phyloP scores from a whole-genome alignment of 2,888 invertebrate species.

The Diadegma fenestrale region DNA sequence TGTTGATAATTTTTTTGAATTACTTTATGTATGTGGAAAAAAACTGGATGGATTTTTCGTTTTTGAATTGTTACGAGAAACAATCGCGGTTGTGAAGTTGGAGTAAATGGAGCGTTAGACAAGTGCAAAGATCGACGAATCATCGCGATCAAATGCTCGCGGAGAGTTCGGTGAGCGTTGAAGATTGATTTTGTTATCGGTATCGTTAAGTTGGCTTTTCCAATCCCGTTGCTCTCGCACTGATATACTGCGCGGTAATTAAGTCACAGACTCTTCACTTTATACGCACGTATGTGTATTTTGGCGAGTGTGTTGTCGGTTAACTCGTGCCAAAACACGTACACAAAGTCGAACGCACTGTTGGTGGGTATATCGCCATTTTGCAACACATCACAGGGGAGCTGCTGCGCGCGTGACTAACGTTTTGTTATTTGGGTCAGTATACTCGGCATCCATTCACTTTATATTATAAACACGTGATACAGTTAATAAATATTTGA shows the following conservation, averaged over 20 bases:
- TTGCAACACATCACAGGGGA: slow-evolving; percentile 23
- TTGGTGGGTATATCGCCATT: slow-evolving; percentile 16
- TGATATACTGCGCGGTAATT: slow-evolving; percentile 62
- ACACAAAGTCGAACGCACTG: neutral
- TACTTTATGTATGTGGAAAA: neutral
- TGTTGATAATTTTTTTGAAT: neutral
- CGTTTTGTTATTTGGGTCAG: slow-evolving; percentile 51
- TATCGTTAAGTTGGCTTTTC: slow-evolving; percentile 63
- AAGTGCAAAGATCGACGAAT: slow-evolving; percentile 10
- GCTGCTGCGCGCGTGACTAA: slow-evolving; percentile 52
- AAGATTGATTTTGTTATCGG: slow-evolving; percentile 70
- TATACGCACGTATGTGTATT: slow-evolving; percentile 13
- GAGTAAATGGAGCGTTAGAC: neutral
- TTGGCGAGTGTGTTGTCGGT: slow-evolving; percentile 31
- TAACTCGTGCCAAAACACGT: slow-evolving; percentile 28
- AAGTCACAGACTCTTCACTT: slow-evolving; percentile 58
- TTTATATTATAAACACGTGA: slow-evolving; percentile 47
- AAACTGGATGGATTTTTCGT: neutral
- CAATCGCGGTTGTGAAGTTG: neutral
- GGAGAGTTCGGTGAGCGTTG: slow-evolving; percentile 37
- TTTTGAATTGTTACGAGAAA: neutral
- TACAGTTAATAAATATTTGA: slow-evolving; percentile 4
- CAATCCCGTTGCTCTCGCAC: slow-evolving; percentile 55
- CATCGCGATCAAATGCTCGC: slow-evolving; percentile 11
- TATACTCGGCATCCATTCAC: slow-evolving; percentile 44